Evolutionary conservation across 2,113 vertebrate genomes (phyloP), one percentile per base, ranked within the genome.

Genomic region (Poecilia latipinna): DNA sequence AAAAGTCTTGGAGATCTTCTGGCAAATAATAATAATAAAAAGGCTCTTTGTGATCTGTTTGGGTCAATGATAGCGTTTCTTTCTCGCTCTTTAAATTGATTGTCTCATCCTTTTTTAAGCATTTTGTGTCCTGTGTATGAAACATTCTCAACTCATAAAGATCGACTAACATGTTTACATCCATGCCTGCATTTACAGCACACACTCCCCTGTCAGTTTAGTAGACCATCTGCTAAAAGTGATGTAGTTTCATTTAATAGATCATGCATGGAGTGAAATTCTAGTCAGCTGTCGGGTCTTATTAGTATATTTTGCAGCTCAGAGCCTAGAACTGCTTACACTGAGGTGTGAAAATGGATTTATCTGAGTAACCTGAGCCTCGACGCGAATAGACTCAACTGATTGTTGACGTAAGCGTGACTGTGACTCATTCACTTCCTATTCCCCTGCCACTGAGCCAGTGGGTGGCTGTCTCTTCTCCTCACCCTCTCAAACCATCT

Each of bases 361-460:
- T 31, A 48, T 71, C 60, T 60, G 28, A 29, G 0, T 67, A 63
- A 75, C 13, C 63, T 64, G 39, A 76, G 24, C 35, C 61, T 48
- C 17, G 4, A 19, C 17, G 19, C 5, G 54, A 84, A 75, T 62
- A 83, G 61, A 78, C 73, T 68, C 85, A 73, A 86, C 69, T 75
- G 83, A 82, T 75, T 15, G 4, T 70, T 86, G 82, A 84, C 19
- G 37, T 77, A 71, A 71, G 75, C 69, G 7, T 74, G 77, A 87
- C 70, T 69, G 32, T 89, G 84, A 89, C 82, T 91, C 83, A 79
- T 78, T 74, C 65, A 65, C 60, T 75, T 73, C 61, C 70, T 39
- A 32, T 79, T 71, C 73, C 39, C 51, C 35, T 76, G 78, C 74
- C 22, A 8, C 87, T n/a, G 4, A 88, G 74, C 83, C 61, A 73